phyloP scores from a whole-genome alignment of 1,140 invertebrate genomes.

The Scaptomyza hsui region DNA sequence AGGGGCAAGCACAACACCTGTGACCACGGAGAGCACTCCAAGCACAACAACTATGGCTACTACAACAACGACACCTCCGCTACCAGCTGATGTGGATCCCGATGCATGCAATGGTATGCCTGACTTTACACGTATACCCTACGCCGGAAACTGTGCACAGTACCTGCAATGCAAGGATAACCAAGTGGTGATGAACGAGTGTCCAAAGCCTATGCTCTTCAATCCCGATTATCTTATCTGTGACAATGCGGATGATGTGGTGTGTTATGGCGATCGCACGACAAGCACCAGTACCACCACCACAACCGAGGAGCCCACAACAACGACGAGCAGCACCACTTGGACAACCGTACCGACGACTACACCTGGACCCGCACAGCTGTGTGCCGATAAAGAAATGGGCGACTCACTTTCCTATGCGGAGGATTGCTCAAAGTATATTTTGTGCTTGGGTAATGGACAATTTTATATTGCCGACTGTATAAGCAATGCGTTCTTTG shows the following conservation, averaged over 20 bases:
- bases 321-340: conserved; percentile 30
- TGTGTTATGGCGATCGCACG: conserved; percentile 58
- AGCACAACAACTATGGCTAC: conserved; percentile 14
- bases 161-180: conserved; percentile 51
- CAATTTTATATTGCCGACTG: conserved; percentile 43
- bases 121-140: conserved; percentile 45
- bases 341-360: conserved; percentile 17
- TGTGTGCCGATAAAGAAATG: conserved; percentile 30
- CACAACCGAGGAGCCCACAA: conserved; percentile 20
- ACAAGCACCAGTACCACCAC: conserved; percentile 45
- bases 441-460: conserved; percentile 53
- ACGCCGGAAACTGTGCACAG: conserved; percentile 62
- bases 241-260: conserved; percentile 53
- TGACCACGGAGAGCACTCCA: background rate
- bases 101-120: conserved; percentile 28
- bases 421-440: conserved; percentile 56
- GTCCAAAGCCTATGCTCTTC: conserved; percentile 48
- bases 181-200: conserved; percentile 42
- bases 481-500: conserved; percentile 49
- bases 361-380: conserved; percentile 47
- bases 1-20: conserved; percentile 16
- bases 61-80: conserved; percentile 34
- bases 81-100: conserved; percentile 59
- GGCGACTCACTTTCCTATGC: conserved; percentile 52
- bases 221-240: conserved; percentile 59